Evolutionary conservation across 2,113 vertebrate genomes (phyloP), one percentile per base, ranked within the genome.

Genomic region (Donacobius atricapilla): DNA sequence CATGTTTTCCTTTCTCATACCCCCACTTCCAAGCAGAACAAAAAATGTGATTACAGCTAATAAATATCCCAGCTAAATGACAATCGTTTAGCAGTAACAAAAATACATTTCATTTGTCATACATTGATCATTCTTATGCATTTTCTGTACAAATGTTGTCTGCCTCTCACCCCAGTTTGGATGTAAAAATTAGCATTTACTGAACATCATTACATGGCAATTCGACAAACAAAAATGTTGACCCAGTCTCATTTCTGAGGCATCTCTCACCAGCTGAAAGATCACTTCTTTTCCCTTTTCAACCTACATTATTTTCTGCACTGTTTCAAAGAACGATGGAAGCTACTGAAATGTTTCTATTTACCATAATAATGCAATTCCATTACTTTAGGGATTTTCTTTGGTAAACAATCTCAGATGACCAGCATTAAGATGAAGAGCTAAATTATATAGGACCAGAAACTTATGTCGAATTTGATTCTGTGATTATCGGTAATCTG

Each of bases 291-390:
- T 73, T 82, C 40, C 84, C 83, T 82, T 89, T 91, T 94, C 92
- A 95, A 79, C 47, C 31, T 60, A 31, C 56, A 28, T 53, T 94
- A 93, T 96, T 82, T 79, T 44, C 71, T 4, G 1, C 37, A 75
- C 75, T 50, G 45, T 92, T 96, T 87, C 85, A 95, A 92, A 89
- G 80, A 92, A 89, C 90, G 56, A 90, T 33, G 94, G 87, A 93
- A 95, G 90, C 80, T 60, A 83, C 84, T 80, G 83, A 87, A 95
- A 90, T 88, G 84, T 83, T 90, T 70, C 92, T 94, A 78, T 78
- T 97, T 96, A 94, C 78, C 91, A 84, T 91, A 94, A 93, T 95
- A 95, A 47, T 53, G 70, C 91, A 94, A 83, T 90, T 92, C 69
- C 1, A 3, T 83, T 81, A 83, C 85, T 89, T 92, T 33, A 86